Base-by-base conservation (phyloP, 2,113 vertebrate species). In the Periophthalmus modestus region DNA sequence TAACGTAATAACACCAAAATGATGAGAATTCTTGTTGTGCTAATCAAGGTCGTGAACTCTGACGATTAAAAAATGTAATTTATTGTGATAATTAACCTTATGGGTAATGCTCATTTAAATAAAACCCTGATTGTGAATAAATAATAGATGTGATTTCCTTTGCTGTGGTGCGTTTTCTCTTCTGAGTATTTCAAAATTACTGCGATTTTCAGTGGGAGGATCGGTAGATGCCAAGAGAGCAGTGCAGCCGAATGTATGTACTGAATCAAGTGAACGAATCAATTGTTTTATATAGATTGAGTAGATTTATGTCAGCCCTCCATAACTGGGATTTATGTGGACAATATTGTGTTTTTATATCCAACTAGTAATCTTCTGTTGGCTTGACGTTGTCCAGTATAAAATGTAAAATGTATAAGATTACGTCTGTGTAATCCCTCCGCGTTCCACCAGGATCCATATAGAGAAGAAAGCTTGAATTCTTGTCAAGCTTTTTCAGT, bases 41-140 rank as follows among this genome's bases (percentile, higher is more conserved):
- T 88, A 85, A 90, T 89, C 81, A 85, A 86, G 85, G 76, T 83
- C 84, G 82, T 79, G 74, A 86, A 87, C 87, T 83, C 68, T 77
- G 73, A 72, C 19, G 50, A 85, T 88, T 87, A 87, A 62, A 68
- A 63, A 4, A 13, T 1, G 19, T 57, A 59, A 81, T 87, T 84
- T 82, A 85, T 81, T 84, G 67, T 65, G 69, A 69, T 83, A 82
- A 88, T 89, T 87, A 88, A 88, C 82, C 81, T 85, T 81, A 73
- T 84, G 80, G 80, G 79, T 86, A 70, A 84, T 82, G 61, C 39
- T 72, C 69, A 14, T 85, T 74, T 68, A 47, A 70, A 66, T 67
- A 69, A 62, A 81, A 82, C 78, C 73, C 72, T 19, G 58, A 82
- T n/a, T n/a, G n/a, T 78, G 79, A 74, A 80, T 74, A 81, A 82